Conservation (phyloP, 2,797 vertebrate genomes). For the Balearica regulorum region DNA sequence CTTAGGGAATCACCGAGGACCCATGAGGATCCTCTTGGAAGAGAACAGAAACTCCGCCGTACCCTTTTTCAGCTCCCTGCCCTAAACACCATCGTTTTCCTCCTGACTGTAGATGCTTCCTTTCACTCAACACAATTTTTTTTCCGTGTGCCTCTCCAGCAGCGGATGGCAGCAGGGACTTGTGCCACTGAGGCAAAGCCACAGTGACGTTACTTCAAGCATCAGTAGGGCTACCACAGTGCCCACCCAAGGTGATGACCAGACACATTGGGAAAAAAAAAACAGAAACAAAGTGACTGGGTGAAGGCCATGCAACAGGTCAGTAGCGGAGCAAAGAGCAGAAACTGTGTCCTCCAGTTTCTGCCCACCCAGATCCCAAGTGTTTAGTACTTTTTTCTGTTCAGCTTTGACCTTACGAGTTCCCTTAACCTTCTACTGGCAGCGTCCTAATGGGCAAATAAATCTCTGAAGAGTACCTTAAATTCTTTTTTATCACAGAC, state of each 20-base stretch:
- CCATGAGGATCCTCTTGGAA: not conserved
- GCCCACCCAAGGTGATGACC: not conserved
- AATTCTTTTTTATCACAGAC: slow-evolving; percentile 76
- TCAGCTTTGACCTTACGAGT: slow-evolving; percentile 74
- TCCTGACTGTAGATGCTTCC: not conserved
- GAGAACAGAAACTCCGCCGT: not conserved
- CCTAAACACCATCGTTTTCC: not conserved
- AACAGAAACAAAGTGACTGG: not conserved
- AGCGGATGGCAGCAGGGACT: not conserved
- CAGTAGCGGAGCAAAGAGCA: not conserved
- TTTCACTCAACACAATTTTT: not conserved
- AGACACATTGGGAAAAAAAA: not conserved
- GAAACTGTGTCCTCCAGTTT: not conserved
- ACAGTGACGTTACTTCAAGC: not conserved
- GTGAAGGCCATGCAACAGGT: not conserved
- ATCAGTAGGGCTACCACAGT: not conserved
- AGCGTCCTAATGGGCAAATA: slow-evolving; percentile 78
- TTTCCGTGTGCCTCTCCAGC: accelerated
- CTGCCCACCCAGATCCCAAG: slow-evolving; percentile 33
- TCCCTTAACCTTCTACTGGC: slow-evolving; percentile 77
- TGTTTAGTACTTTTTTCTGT: slow-evolving; percentile 64
- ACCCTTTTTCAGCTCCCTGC: not conserved
- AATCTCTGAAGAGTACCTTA: slow-evolving; percentile 79
- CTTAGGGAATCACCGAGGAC: not conserved
- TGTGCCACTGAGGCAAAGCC: not conserved